A percentile compares a stretch with the other conserved stretches of the same genome.
Evolutionary conservation across 2,888 invertebrate genomes (phyloP).

Genomic region (Adelognathus sp.): DNA sequence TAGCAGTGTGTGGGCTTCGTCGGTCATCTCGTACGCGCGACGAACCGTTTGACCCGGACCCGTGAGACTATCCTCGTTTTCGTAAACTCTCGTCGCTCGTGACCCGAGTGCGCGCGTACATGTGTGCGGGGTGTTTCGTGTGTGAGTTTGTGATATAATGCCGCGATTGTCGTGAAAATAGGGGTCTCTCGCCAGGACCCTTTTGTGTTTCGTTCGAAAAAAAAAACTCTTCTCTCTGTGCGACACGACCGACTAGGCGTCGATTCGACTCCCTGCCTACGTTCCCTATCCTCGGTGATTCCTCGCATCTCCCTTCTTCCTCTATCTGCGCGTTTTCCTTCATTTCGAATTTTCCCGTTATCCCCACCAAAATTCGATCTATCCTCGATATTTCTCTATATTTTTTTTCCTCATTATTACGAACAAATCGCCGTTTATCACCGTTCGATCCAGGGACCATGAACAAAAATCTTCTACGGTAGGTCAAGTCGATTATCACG

Average conservation of each 20-base stretch:
- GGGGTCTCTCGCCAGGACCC: not conserved
- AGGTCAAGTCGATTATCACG: conserved; percentile 36
- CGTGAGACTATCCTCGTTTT: not conserved
- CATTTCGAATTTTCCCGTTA: not conserved
- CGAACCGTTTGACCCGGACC: conserved; percentile 25
- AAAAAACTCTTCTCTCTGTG: not conserved
- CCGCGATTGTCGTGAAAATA: not conserved
- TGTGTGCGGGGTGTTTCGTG: not conserved
- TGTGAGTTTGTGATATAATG: conserved; percentile 9
- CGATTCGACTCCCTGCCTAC: not conserved
- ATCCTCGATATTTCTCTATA: not conserved
- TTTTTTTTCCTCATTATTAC: not conserved
- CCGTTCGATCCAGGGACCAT: conserved; percentile 48
- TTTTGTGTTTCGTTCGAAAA: not conserved
- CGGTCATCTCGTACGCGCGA: conserved; percentile 4
- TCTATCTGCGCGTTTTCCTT: not conserved
- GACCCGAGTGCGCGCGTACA: not conserved
- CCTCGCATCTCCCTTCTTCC: not conserved
- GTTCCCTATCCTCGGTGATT: not conserved
- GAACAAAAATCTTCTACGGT: conserved; percentile 54
- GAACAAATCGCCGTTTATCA: conserved; percentile 25
- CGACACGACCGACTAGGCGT: not conserved
- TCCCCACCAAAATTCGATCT: not conserved
- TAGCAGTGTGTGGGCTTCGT: not conserved
- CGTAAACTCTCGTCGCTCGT: not conserved